phyloP scores from a whole-genome alignment of 2,888 invertebrate species.

The Sesamia inferens region DNA sequence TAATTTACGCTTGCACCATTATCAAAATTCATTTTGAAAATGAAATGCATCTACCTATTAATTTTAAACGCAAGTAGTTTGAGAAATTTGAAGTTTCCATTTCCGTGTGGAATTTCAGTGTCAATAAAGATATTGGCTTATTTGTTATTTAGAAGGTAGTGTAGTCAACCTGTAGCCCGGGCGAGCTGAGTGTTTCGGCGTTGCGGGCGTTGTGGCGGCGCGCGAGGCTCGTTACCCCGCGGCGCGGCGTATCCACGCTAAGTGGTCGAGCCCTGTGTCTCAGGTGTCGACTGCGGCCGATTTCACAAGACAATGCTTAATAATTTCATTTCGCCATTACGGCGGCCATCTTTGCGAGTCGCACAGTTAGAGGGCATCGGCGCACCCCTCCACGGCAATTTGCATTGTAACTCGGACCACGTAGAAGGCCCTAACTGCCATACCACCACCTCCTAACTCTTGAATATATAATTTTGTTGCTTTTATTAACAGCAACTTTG shows the following conservation, averaged over 20 bases:
- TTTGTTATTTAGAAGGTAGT: slow-evolving; percentile 44
- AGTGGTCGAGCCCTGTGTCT: slow-evolving; percentile 79
- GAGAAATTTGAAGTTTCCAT: slow-evolving; percentile 7
- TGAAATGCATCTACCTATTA: slow-evolving; percentile 28
- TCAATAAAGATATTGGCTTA: slow-evolving; percentile 1
- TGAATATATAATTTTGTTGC: slow-evolving; percentile 90
- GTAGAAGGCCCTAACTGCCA: slow-evolving; percentile 88
- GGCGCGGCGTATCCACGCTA: slow-evolving; percentile 79
- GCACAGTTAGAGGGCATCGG: slow-evolving; percentile 89
- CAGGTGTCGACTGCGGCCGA: slow-evolving; percentile 90
- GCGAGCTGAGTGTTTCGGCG: slow-evolving; percentile 17
- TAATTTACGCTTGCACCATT: slow-evolving; percentile 49
- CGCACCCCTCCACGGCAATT: slow-evolving; percentile 89
- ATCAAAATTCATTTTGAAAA: slow-evolving; percentile 51
- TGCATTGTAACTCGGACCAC: slow-evolving; percentile 90
- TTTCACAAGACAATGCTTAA: slow-evolving; percentile 90
- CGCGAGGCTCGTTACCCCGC: slow-evolving; percentile 51
- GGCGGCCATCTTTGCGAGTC: slow-evolving; percentile 89
- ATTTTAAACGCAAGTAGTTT: slow-evolving; percentile 5
- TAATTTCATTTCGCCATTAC: slow-evolving; percentile 90
- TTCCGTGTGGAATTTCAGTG: slow-evolving; percentile 8
- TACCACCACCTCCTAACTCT: slow-evolving; percentile 89
- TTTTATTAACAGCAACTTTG: slow-evolving; percentile 89
- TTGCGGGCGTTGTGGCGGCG: slow-evolving; percentile 34
- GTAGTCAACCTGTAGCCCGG: slow-evolving; percentile 17